phyloP scores from a whole-genome alignment of 2,888 invertebrate genomes.

The Eilema sororculum region DNA sequence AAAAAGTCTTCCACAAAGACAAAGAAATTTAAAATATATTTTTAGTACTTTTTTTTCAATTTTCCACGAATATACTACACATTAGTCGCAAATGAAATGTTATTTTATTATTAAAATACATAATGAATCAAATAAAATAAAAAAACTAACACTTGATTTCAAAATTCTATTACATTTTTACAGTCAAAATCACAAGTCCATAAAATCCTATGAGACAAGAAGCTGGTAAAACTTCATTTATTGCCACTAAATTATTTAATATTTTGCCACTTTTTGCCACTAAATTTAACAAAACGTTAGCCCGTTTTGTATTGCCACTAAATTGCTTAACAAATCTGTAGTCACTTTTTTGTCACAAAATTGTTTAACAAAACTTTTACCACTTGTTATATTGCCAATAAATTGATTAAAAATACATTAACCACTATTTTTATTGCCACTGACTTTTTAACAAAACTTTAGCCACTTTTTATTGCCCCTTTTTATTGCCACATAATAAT shows the following conservation, averaged over 20 bases:
- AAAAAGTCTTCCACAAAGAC: not conserved
- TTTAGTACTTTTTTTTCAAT: not conserved
- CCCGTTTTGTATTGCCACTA: not conserved
- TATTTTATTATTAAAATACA: no score
- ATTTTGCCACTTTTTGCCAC: no score
- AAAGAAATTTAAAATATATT: not conserved
- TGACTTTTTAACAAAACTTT: no score
- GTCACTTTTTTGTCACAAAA: no score
- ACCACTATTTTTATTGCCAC: no score
- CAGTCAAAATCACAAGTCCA: not conserved
- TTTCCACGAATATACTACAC: not conserved
- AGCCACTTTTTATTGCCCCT: no score
- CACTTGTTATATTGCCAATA: not conserved
- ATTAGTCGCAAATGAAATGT: no score
- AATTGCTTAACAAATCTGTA: not conserved
- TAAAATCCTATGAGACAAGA: not conserved
- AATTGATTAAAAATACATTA: not conserved
- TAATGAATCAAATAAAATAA: no score
- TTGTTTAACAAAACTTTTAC: no score
- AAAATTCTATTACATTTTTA: not conserved
- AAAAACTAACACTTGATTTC: no score
- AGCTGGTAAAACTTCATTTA: not conserved
- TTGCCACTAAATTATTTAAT: not conserved
- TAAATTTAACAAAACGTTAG: not conserved
- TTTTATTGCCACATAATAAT: no score